Percentiles rank a stretch among this genome's conserved stretches.
phyloP scores from a whole-genome alignment of 1,140 invertebrate species.

The Drosophila serrata region DNA sequence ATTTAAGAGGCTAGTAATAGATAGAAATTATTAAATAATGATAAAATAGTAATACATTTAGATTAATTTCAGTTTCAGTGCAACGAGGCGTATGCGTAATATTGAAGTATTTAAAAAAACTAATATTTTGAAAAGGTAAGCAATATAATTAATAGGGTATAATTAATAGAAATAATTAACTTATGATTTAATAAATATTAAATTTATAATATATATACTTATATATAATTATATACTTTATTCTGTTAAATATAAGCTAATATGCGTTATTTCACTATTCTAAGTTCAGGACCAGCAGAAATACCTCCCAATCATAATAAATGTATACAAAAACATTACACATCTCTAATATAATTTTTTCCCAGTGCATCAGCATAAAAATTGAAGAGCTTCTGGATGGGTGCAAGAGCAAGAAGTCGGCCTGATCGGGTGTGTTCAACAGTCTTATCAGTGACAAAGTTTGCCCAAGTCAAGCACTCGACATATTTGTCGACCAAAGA shows the following conservation, averaged over 20 bases:
- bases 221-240: not conserved
- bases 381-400: constrained; percentile 28
- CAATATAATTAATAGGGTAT: too few relatives aligned
- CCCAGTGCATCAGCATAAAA: constrained; percentile 45
- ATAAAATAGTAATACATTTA: too few relatives aligned
- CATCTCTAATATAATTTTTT: not conserved
- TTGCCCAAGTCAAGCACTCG: constrained; percentile 66
- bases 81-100: too few relatives aligned
- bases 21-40: too few relatives aligned
- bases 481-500: constrained; percentile 54
- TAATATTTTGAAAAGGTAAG: too few relatives aligned
- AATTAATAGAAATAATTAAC: too few relatives aligned
- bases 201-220: not conserved
- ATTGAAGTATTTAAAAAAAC: too few relatives aligned
- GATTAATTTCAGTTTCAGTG: too few relatives aligned
- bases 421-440: constrained; percentile 21
- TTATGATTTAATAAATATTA: not conserved
- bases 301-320: not conserved
- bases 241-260: not conserved
- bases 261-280: not conserved
- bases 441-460: constrained; percentile 77
- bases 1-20: too few relatives aligned
- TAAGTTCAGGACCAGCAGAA: not conserved
- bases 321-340: too few relatives aligned
- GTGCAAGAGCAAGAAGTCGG: constrained; percentile 28